Evolutionary conservation across 1,140 invertebrate species (phyloP), one percentile per base, ranked within the genome.

Genomic region (Charaxes varanes): DNA sequence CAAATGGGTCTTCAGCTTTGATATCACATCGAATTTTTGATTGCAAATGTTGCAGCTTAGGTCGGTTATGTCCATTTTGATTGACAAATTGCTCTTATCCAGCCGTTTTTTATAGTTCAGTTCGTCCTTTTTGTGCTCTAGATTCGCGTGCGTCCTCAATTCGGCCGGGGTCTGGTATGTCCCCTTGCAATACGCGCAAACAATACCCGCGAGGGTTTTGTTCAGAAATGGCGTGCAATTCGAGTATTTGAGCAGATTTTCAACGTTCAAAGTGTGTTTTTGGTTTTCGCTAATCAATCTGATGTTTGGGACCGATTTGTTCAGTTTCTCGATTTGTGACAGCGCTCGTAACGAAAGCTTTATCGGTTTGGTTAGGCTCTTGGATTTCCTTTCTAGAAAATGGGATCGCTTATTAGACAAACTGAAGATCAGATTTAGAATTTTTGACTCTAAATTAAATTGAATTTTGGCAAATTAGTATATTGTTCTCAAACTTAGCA

Each of bases 51-150:
- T 65, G 23, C 76, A 81, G 48, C 67, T 65, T 0, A 81, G 17
- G 18, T 78, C 64, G 14, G 67, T 70, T 16, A 78, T 76, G 17
- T 81, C 76, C 17, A 81, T 55, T 68, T 81, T 81, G 6, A 77
- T 51, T 0, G 66, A 68, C 12, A 80, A 26, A 28, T 77, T 76
- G 23, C 61, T 71, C 36, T 66, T 73, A 24, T 76, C 69, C 14
- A 66, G 40, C 2, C 59, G 26, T 30, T 64, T 69, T 1, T 48
- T 56, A 18, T 66, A 62, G 0, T 57, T 45, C 2, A 63, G 4
- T 1, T 58, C 46, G 4, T 41, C 40, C 6, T 51, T 50, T 19
- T 53, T 54, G 27, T 82, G 78, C 15, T 27, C 24, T 3, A 58
- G 48, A 0, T 49, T 26, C 0, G 50, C 64, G 13, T 82, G 78